Base-by-base conservation (phyloP, 2,888 invertebrate genomes). In the Apantesis nais region DNA sequence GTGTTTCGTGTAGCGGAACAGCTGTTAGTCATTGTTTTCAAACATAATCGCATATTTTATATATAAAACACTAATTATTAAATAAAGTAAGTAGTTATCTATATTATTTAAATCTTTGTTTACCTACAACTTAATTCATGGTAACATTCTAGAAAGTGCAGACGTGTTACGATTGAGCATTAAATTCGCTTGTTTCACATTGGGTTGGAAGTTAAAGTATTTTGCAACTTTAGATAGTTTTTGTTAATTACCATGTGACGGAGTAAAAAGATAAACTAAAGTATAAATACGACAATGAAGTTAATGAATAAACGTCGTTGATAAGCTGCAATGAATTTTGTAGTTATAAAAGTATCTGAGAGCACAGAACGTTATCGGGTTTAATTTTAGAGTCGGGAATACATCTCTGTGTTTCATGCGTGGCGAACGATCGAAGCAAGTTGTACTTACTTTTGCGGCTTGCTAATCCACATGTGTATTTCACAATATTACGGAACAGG, bases 391-490 rank as follows among this genome's bases (percentile, higher is more conserved):
- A 80, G 82, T 74, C 78, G 82, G 83, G 82, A 86, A 78, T 80
- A 74, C 68, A 79, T 69, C 67, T 68, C 66, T 67, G 52, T 66
- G 68, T 29, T 62, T 66, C 44, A 55, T 63, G 67, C 60, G 64
- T 62, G 64, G 48, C 66, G 67, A 67, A 60, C 62, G 60, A 64
- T 71, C 58, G 55, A 68, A 65, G 68, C 65, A 71, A 70, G 65
- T 73, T 29, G 31, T 81, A 94, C 94, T 95, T 87, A 95, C 94
- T 94, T 91, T 94, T 92, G 84, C 90, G 90, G 87, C 92, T 91
- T 83, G 92, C 90, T 74, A 93, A 88, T 84, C 94, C 94, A 90
- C 93, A 93, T 92, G 94, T 94, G 89, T 94, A 94, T 83, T 92
- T 94, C 85, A 94, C 92, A 78, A 95, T 90, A 89, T 94, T 94